Percentiles rank a stretch among this genome's conserved stretches.
phyloP scores from a whole-genome alignment of 2,888 invertebrate genomes.

The Perizoma affinitatum region DNA sequence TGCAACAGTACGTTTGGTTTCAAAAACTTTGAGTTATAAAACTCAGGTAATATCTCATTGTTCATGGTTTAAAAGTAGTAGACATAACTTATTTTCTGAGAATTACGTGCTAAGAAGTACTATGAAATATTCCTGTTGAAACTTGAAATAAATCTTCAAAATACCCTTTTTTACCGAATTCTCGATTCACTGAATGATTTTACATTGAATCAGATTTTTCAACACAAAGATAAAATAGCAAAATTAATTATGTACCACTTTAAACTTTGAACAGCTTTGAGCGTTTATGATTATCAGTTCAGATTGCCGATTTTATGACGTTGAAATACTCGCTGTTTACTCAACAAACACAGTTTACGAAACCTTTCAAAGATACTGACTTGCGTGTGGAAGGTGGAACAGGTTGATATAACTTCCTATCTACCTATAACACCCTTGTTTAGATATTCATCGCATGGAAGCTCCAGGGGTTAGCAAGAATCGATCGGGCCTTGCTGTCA shows the following conservation, averaged over 20 bases:
- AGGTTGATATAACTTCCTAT: background rate
- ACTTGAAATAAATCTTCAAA: conserved; percentile 11
- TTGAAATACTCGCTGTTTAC: no score
- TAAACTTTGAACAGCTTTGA: no score
- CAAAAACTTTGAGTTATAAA: conserved; percentile 28
- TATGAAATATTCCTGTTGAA: conserved; percentile 11
- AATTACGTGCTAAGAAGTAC: conserved; percentile 7
- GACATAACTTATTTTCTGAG: conserved; percentile 12
- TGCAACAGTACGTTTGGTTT: conserved; percentile 23
- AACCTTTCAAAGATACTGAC: no score
- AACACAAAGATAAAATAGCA: no score
- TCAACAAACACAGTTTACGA: no score
- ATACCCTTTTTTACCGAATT: no score
- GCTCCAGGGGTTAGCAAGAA: conserved; percentile 14
- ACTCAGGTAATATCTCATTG: conserved; percentile 37
- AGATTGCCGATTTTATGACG: no score
- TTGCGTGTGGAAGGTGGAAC: conserved; percentile 3
- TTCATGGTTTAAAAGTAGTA: conserved; percentile 26
- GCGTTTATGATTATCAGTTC: no score
- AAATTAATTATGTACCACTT: no score
- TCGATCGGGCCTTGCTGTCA: conserved; percentile 21
- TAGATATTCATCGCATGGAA: conserved; percentile 7
- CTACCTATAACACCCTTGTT: no score
- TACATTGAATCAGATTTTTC: no score
- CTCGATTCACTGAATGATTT: no score